These are phyloP conservation scores for Mimumesa dahlbomi DNA, from an alignment of 2,888 invertebrate genomes.

Conservation along the genomic window DNA sequence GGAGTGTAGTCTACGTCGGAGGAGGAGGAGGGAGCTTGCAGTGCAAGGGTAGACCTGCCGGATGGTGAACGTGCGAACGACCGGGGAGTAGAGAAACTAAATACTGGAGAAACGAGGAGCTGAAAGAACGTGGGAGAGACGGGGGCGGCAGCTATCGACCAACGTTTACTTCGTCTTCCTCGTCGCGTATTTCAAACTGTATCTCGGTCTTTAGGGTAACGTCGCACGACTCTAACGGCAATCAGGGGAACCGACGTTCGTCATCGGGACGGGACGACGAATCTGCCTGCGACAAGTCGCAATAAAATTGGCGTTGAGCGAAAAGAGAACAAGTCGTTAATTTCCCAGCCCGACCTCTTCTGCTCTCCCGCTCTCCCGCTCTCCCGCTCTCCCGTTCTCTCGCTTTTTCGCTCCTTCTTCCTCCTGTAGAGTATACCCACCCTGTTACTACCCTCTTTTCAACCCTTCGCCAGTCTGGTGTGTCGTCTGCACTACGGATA, in stretches of 20 bases:
- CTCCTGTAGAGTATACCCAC: no score
- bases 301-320: constrained; percentile 68
- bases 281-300: constrained; percentile 25
- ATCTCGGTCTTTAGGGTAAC: constrained; percentile 37
- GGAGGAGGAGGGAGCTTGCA: constrained; percentile 5
- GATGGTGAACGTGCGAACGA: not conserved
- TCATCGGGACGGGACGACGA: constrained; percentile 26
- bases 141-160: constrained; percentile 41
- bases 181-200: constrained; percentile 17
- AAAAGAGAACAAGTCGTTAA: constrained; percentile 66
- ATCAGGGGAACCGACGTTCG: constrained; percentile 46
- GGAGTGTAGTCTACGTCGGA: constrained; percentile 25
- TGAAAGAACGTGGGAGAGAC: constrained; percentile 15
- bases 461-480: no score
- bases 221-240: constrained; percentile 19
- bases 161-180: constrained; percentile 45
- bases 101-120: constrained; percentile 1
- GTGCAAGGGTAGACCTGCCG: constrained; percentile 1
- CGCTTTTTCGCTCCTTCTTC: no score
- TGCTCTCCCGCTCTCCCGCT: not conserved
- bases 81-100: no score
- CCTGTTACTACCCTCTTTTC: no score
- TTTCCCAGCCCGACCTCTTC: constrained; percentile 61
- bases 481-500: no score
- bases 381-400: not conserved